A percentile compares a stretch with the other conserved stretches of the same genome.
phyloP scores from a whole-genome alignment of 2,888 invertebrate genomes.

The Chorisops tibialis region DNA sequence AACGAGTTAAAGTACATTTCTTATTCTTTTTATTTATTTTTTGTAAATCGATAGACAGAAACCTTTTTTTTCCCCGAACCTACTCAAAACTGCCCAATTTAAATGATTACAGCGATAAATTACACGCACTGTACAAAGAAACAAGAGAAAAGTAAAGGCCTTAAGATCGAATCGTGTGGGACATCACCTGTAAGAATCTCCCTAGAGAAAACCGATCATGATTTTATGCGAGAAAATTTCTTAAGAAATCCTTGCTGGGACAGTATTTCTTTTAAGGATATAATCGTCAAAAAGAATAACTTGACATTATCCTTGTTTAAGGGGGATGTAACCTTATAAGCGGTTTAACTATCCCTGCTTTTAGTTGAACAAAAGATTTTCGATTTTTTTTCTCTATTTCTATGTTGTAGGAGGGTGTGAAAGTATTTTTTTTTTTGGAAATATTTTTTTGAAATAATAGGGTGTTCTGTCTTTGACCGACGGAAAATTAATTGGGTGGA shows the following conservation, averaged over 20 bases:
- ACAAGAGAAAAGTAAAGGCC: slow-evolving; percentile 16
- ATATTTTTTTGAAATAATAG: not conserved
- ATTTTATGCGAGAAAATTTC: slow-evolving; percentile 17
- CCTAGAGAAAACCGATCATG: slow-evolving; percentile 2
- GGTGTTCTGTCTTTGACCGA: not conserved
- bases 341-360: not conserved
- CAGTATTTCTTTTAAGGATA: not conserved
- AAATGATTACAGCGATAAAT: slow-evolving; percentile 24
- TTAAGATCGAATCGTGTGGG: slow-evolving; percentile 11
- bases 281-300: too few relatives aligned
- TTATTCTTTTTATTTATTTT: too few relatives aligned
- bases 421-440: slow-evolving; percentile 14
- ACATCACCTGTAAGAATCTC: slow-evolving; percentile 2
- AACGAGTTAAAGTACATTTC: too few relatives aligned
- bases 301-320: not conserved
- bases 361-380: not conserved
- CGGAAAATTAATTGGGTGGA: slow-evolving; percentile 19
- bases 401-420: slow-evolving; percentile 14
- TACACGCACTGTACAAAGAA: slow-evolving; percentile 4
- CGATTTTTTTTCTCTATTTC: not conserved
- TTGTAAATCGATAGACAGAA: too few relatives aligned
- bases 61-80: too few relatives aligned
- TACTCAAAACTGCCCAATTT: not conserved
- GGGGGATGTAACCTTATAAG: not conserved
- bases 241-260: slow-evolving; percentile 2